These are phyloP conservation scores for Venustoraphidia nigricollis DNA, from an alignment of 2,888 invertebrate species.

Conservation along the genomic window DNA sequence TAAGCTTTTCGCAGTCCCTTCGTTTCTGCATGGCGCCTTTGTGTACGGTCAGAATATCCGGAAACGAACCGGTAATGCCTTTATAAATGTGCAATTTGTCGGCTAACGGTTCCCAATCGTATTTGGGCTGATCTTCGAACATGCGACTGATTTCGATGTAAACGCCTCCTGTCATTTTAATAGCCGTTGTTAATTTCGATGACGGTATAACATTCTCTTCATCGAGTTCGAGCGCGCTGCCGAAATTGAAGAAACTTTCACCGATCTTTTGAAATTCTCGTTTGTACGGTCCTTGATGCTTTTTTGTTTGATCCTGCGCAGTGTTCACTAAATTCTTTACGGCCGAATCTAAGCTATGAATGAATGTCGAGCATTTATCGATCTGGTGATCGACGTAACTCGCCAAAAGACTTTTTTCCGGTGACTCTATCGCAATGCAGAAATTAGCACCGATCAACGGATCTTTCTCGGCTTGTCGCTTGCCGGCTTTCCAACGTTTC, in stretches of 20 bases:
- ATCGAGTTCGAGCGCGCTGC: slow-evolving; percentile 69
- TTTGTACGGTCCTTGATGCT: slow-evolving; percentile 70
- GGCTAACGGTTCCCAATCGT: slow-evolving; percentile 79
- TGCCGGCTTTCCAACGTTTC: slow-evolving; percentile 94
- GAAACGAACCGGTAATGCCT: slow-evolving; percentile 79
- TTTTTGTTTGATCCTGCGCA: slow-evolving; percentile 73
- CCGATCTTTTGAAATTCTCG: slow-evolving; percentile 85
- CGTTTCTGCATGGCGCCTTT: slow-evolving; percentile 81
- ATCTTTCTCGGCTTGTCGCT: slow-evolving; percentile 89
- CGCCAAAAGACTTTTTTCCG: slow-evolving; percentile 59
- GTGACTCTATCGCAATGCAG: slow-evolving; percentile 77
- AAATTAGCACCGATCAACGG: slow-evolving; percentile 79
- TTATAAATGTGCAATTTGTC: slow-evolving; percentile 90
- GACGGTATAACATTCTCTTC: slow-evolving; percentile 45
- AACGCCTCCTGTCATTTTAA: slow-evolving; percentile 70
- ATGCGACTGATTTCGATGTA: slow-evolving; percentile 80
- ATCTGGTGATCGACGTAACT: slow-evolving; percentile 66
- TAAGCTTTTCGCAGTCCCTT: slow-evolving; percentile 71
- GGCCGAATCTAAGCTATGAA: slow-evolving; percentile 73
- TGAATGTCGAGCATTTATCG: slow-evolving; percentile 69
- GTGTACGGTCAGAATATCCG: slow-evolving; percentile 79
- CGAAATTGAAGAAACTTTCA: slow-evolving; percentile 69
- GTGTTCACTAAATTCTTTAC: slow-evolving; percentile 70
- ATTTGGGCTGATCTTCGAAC: slow-evolving; percentile 79
- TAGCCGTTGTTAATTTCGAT: slow-evolving; percentile 57